Conservation (phyloP, 2,888 invertebrate genomes). For the Mycalesis mineus region DNA sequence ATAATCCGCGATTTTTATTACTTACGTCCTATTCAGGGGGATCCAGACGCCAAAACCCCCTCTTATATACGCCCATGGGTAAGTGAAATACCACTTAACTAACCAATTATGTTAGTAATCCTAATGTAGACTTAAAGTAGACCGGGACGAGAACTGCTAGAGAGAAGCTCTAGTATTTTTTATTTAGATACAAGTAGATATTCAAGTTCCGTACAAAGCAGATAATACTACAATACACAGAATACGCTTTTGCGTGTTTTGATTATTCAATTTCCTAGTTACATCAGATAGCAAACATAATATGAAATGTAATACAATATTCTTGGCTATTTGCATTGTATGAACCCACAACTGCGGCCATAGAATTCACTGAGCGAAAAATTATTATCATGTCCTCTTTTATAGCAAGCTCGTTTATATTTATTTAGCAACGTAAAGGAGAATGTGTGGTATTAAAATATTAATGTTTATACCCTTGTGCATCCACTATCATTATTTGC, state of each 20-base stretch:
- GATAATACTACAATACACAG: not conserved
- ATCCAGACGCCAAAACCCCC: too few relatives aligned
- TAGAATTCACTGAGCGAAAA: conserved; percentile 36
- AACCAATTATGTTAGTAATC: too few relatives aligned
- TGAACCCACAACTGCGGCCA: conserved; percentile 25
- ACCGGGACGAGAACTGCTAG: too few relatives aligned
- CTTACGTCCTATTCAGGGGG: too few relatives aligned
- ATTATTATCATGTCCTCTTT: conserved; percentile 36
- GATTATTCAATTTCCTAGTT: conserved; percentile 30
- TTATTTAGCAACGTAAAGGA: conserved; percentile 8
- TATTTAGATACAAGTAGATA: not conserved
- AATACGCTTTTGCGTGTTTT: not conserved
- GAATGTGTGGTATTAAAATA: not conserved
- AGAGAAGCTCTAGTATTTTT: not conserved
- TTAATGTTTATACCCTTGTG: not conserved
- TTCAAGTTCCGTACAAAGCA: not conserved
- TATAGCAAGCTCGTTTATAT: conserved; percentile 27
- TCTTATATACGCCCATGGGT: too few relatives aligned
- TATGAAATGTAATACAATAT: conserved; percentile 22
- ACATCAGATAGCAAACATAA: conserved; percentile 36
- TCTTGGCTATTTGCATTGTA: conserved; percentile 35
- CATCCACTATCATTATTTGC: not conserved
- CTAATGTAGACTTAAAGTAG: too few relatives aligned
- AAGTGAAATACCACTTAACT: too few relatives aligned
- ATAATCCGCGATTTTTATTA: too few relatives aligned